A percentile compares a stretch with the other conserved stretches of the same genome.
Conservation (phyloP, 2,797 vertebrate species). For the Notamacropus eugenii region DNA sequence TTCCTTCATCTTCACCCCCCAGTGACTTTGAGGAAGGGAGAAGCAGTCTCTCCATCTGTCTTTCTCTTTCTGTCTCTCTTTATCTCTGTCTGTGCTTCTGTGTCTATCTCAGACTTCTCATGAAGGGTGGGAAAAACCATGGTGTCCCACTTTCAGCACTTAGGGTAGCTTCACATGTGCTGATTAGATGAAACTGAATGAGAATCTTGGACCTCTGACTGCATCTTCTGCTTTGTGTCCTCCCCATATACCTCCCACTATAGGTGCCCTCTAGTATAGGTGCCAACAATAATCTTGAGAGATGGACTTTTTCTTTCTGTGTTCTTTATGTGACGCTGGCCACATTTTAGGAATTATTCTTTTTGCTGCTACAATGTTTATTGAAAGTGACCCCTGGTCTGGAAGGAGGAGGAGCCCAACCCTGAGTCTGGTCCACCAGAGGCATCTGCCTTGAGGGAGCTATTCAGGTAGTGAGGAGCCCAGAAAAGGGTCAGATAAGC, state of each 20-base stretch:
- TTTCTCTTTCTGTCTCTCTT: background rate
- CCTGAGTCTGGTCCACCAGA: background rate
- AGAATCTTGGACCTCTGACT: background rate
- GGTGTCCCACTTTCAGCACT: background rate
- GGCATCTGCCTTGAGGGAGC: too few relatives aligned
- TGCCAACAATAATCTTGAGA: background rate
- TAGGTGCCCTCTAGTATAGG: background rate
- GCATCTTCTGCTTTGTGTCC: background rate
- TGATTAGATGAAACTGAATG: background rate
- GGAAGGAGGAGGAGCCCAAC: background rate
- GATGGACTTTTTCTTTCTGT: background rate
- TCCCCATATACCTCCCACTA: rapidly evolving
- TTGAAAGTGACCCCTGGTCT: background rate
- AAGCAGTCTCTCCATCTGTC: background rate
- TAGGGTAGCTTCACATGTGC: background rate
- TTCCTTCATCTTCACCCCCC: background rate
- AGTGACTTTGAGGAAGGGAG: background rate
- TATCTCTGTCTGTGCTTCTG: background rate
- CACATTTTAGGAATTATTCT: background rate
- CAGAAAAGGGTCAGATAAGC: background rate
- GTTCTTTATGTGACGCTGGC: background rate
- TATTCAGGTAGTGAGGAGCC: background rate
- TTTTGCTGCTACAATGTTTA: background rate
- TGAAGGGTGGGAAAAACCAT: background rate
- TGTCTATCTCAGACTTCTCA: background rate